Conservation (phyloP, 2,797 vertebrate genomes). For the Pseudochaenichthys georgianus region DNA sequence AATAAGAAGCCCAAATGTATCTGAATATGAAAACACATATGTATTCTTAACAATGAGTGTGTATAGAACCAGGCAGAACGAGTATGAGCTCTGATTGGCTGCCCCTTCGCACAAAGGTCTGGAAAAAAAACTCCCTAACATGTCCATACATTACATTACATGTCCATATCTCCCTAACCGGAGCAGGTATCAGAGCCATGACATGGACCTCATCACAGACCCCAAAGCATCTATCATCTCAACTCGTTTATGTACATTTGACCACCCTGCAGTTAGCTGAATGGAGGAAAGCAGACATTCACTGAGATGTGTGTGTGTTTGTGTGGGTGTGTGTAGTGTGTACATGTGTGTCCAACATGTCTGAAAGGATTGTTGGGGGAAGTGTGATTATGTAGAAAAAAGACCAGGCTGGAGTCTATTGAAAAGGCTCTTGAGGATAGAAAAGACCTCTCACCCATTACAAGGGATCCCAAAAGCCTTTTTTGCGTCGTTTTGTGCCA, state of each 20-base stretch:
- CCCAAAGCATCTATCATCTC: slow-evolving; percentile 23
- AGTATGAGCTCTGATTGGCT: not conserved
- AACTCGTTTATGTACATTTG: slow-evolving; percentile 26
- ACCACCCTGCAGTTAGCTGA: slow-evolving; percentile 25
- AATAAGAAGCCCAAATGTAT: not conserved
- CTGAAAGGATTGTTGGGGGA: slow-evolving; percentile 49
- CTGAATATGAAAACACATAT: not conserved
- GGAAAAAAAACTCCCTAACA: slow-evolving; percentile 9
- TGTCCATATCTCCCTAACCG: slow-evolving; percentile 29
- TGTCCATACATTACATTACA: not conserved
- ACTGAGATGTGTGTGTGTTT: slow-evolving; percentile 24
- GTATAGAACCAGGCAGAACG: not conserved
- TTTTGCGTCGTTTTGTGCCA: slow-evolving; percentile 34
- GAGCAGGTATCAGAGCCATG: slow-evolving; percentile 37
- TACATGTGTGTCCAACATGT: slow-evolving; percentile 11
- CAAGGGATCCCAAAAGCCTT: slow-evolving; percentile 54
- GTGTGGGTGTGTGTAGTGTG: slow-evolving; percentile 5
- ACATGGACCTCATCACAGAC: slow-evolving; percentile 29
- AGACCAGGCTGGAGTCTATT: slow-evolving; percentile 66
- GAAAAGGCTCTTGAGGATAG: slow-evolving; percentile 64
- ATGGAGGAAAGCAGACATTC: slow-evolving; percentile 44
- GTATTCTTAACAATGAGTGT: not conserved
- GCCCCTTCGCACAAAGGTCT: not conserved
- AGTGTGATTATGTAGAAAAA: slow-evolving; percentile 54
- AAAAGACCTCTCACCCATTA: slow-evolving; percentile 65